phyloP scores from a whole-genome alignment of 2,113 vertebrate species.

The Columba livia region DNA sequence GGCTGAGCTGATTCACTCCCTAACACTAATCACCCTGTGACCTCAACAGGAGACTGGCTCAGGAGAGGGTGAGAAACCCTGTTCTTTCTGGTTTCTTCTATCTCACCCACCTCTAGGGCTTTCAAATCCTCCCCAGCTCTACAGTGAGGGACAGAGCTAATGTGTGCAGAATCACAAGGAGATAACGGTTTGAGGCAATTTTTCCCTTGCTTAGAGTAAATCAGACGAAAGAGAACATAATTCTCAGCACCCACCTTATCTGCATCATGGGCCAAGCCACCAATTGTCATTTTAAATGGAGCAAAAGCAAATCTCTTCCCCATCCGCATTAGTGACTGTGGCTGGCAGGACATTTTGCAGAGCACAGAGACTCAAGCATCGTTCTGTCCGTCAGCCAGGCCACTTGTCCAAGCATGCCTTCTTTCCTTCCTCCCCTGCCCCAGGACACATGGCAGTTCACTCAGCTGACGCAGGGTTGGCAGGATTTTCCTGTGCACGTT shows the following conservation, averaged over 20 bases:
- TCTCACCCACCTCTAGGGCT: neutral
- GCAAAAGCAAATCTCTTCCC: neutral
- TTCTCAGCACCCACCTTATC: neutral
- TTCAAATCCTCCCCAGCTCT: neutral
- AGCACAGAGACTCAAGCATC: neutral
- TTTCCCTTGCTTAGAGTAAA: neutral
- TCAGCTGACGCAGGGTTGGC: neutral
- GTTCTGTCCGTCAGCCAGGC: slow-evolving; percentile 20
- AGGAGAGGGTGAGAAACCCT: neutral
- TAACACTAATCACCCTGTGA: neutral
- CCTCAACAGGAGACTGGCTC: neutral
- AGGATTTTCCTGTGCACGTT: neutral
- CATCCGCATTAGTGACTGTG: neutral
- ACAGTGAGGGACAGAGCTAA: neutral
- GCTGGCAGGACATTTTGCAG: slow-evolving; percentile 28
- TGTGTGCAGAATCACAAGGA: neutral
- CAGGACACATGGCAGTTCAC: slow-evolving; percentile 35
- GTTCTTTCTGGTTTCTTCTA: neutral
- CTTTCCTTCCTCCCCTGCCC: slow-evolving; percentile 43
- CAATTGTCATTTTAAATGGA: neutral
- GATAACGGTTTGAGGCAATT: neutral
- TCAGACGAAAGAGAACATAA: neutral
- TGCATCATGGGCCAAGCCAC: neutral
- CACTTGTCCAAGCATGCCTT: neutral
- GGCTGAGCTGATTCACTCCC: neutral